Evolutionary conservation across 2,113 vertebrate genomes (phyloP), one percentile per base, ranked within the genome.

Genomic region (Origma solitaria): DNA sequence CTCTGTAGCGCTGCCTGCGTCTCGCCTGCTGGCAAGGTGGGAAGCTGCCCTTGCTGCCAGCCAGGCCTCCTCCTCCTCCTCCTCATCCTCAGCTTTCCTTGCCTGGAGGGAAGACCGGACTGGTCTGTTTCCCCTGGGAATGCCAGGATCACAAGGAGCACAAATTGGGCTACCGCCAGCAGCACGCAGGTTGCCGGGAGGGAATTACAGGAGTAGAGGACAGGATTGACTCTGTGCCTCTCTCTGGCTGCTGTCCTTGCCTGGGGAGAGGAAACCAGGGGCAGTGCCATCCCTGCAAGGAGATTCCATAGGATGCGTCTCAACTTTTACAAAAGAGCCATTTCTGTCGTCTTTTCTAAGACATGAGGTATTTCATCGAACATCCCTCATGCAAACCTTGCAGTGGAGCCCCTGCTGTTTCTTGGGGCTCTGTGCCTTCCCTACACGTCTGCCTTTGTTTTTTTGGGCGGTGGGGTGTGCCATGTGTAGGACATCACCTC

Each of bases 391-490:
- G 2, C 64, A n/a, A 61, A 35, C 8, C 11, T 60, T 5, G 2
- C 62, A 56, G 13, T 37, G 47, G 53, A 75, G 9, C 27, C 15
- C 28, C 35, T 82, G 14, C 19, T 33, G 13, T 13, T 76, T 47
- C n/a, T 11, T 37, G 30, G 38, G 38, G 27, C 62, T 11, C 18
- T 47, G 7, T 12, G 13, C 19, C 76, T 78, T 53, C 35, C 37
- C 40, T 79, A 40, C 7, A 0, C 4, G 4, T 18, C 30, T 50
- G 0, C 35, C 18, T 73, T 17, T 28, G 54, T 0, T 13, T 40
- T 76, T 83, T 40, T 10, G 16, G 35, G 40, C 68, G 53, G 27
- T 17, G 65, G 37, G 10, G 28, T n/a, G 57, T 53, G 31, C 37
- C 24, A 11, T 2, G 24, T 35, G 12, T 5, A 28, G 57, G 33